phyloP scores from a whole-genome alignment of 2,113 vertebrate species.

The Daubentonia madagascariensis region DNA sequence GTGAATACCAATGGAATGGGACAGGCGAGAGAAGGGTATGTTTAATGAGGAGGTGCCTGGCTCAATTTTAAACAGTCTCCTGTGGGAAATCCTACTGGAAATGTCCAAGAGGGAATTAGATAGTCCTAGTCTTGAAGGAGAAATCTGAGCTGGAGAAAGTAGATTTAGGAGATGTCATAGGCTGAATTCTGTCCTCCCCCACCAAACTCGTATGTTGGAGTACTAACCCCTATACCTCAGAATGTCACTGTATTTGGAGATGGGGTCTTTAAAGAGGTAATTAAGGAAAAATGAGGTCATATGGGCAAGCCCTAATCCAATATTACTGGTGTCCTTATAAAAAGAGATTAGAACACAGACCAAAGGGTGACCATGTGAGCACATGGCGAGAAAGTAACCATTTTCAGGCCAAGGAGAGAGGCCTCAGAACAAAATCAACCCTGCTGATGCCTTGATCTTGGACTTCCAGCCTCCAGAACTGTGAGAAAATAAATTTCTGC shows the following conservation, averaged over 20 bases:
- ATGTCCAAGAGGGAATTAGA: background rate
- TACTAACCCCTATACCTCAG: background rate
- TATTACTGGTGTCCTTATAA: background rate
- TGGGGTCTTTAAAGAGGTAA: background rate
- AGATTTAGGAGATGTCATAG: background rate
- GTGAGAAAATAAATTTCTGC: background rate
- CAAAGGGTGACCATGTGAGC: background rate
- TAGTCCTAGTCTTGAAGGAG: background rate
- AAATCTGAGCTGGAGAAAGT: background rate
- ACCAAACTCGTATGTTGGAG: background rate
- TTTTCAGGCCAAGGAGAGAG: background rate
- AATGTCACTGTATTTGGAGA: background rate
- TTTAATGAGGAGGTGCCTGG: background rate
- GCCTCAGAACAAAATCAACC: background rate
- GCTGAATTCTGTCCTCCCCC: background rate
- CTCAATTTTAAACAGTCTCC: background rate
- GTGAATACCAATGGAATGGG: background rate
- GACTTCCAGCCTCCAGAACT: background rate
- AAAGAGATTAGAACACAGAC: background rate
- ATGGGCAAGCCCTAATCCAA: background rate
- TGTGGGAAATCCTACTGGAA: background rate
- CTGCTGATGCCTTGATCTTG: background rate
- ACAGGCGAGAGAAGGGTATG: background rate
- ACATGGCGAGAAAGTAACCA: no score
- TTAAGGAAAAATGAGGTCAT: background rate